These are phyloP conservation scores for Thymelicus acteon DNA, from an alignment of 2,888 invertebrate genomes.

Conservation along the genomic window DNA sequence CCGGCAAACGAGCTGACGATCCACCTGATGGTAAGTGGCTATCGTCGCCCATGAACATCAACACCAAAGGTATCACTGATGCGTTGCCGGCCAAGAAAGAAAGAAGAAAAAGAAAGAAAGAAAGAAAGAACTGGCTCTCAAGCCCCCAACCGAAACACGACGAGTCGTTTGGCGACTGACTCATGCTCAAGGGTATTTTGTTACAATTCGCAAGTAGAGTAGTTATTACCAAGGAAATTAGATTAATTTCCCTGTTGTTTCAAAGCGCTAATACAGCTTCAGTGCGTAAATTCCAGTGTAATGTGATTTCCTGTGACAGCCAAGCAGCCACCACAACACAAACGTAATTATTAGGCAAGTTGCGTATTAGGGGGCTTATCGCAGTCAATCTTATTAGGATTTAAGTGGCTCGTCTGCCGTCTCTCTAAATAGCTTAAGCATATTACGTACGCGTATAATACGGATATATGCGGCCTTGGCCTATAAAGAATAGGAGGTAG, in stretches of 20 bases:
- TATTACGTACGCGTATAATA: background rate
- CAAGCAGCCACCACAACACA: slow-evolving; percentile 10
- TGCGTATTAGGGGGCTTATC: slow-evolving; percentile 33
- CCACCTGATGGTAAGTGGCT: too few species aligned
- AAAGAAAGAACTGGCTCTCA: too few species aligned
- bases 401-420: slow-evolving; percentile 34
- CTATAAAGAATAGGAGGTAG: too few species aligned
- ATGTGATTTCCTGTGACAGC: slow-evolving; percentile 30
- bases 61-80: too few species aligned
- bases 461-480: background rate
- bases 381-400: slow-evolving; percentile 33
- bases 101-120: too few species aligned
- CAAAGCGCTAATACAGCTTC: slow-evolving; percentile 14
- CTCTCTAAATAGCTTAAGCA: slow-evolving; percentile 21
- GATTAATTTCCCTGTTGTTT: slow-evolving; percentile 3
- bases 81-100: too few species aligned
- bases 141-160: too few species aligned
- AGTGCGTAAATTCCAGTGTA: slow-evolving; percentile 12
- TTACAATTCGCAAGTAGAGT: too few species aligned
- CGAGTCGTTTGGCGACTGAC: too few species aligned
- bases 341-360: slow-evolving; percentile 33
- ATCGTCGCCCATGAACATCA: too few species aligned
- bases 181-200: too few species aligned
- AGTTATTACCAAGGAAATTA: background rate
- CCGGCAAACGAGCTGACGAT: too few species aligned